Base-by-base conservation (phyloP, 1,140 invertebrate species). In the Drosophila murphyi region DNA sequence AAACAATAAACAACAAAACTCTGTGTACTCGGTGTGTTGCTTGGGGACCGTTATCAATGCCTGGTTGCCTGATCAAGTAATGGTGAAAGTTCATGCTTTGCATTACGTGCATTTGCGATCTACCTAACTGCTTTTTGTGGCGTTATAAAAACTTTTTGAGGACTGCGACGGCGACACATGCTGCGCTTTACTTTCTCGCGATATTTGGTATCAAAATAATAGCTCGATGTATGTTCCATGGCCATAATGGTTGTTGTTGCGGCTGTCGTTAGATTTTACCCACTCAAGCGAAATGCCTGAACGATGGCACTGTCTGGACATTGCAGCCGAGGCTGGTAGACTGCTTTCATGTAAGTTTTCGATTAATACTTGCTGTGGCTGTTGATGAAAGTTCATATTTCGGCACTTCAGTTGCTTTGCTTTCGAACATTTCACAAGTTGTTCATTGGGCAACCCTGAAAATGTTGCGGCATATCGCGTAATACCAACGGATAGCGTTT, bases 101-200 rank as follows among this genome's bases (percentile, higher is more conserved):
- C 79, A 87, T 87, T 71, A 71, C 60, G 69, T 37, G 43, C 63
- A 67, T 61, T 61, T 47, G 7, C 39, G 32, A 20, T 43, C 28
- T 63, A 35, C 48, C 62, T 55, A 45, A 39, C 68, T 51, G 29
- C 43, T 60, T 65, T 68, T 81, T 81, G 48, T 74, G 78, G 63
- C 67, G 75, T 82, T 86, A 82, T 82, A 71, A 83, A 88, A 88
- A 88, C 28, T 88, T 88, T 88, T 89, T 85, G 83, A 88, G 83
- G 80, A 88, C 85, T 88, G 73, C 76, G 74, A 64, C 83, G 88
- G 73, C 76, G 74, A 64, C 83, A 70, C 68, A 56, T 54, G n/a
- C 67, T 50, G 45, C 37, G 29, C 52, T 34, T 8, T 20, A 47
- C 34, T 39, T 59, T 37, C 37, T 37, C 50, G 29, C 50, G 8